Conservation (phyloP, 2,113 vertebrate species). For the Strix uralensis region DNA sequence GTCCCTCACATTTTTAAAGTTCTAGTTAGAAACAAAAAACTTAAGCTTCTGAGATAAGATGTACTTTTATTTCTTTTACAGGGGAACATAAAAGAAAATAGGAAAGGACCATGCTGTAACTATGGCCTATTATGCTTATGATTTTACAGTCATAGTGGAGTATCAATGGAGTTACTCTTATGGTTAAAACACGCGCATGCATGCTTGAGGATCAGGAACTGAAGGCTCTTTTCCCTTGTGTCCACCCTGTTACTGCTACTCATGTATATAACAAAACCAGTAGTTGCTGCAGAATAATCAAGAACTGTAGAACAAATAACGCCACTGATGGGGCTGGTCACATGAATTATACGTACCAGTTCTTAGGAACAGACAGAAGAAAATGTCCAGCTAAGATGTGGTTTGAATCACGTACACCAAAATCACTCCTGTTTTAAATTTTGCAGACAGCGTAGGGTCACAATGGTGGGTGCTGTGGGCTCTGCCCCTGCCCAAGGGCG, state of each 20-base stretch:
- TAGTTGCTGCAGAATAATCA: neutral
- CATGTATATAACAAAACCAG: neutral
- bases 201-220: neutral
- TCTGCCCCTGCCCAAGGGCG: fast-evolving
- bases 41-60: neutral
- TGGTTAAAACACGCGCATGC: fast-evolving
- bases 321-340: neutral
- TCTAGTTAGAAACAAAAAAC: neutral
- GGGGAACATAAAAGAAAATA: neutral
- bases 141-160: neutral
- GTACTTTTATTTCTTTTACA: neutral
- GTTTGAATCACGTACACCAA: neutral
- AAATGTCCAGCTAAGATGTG: neutral
- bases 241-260: neutral
- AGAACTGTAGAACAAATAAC: neutral
- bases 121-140: neutral
- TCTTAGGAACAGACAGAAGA: neutral
- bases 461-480: neutral
- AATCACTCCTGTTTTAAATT: neutral
- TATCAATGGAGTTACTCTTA: neutral
- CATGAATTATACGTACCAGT: neutral
- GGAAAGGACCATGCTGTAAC: neutral
- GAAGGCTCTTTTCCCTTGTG: neutral
- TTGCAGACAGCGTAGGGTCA: neutral
- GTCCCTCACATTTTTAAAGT: neutral